Conservation (phyloP, 2,888 invertebrate species). For the Eustalomyia histrio region DNA sequence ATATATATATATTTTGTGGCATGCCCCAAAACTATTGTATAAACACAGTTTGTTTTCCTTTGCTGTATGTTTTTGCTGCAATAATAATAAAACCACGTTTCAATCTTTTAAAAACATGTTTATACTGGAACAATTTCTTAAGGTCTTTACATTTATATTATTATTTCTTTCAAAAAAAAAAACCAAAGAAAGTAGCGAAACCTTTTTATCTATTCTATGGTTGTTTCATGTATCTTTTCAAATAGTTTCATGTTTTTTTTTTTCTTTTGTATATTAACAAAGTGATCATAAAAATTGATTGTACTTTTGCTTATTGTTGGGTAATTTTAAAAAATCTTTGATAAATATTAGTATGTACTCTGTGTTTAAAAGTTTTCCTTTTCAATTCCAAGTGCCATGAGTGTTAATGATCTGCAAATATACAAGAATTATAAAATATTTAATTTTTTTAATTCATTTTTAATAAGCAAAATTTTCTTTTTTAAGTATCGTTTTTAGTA, state of each 20-base stretch:
- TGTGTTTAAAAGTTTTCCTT: background rate
- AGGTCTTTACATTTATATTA: background rate
- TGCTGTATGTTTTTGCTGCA: background rate
- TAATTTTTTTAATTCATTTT: background rate
- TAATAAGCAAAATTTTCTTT: background rate
- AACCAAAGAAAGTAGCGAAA: background rate
- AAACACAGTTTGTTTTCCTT: background rate
- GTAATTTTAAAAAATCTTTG: background rate
- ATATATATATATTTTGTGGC: background rate
- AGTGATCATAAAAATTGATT: background rate
- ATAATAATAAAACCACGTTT: constrained; percentile 38
- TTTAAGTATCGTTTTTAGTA: background rate
- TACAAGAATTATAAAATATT: background rate
- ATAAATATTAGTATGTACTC: background rate
- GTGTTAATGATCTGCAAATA: constrained; percentile 2
- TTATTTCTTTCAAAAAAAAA: background rate
- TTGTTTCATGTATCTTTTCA: background rate
- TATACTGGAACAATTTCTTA: constrained; percentile 7
- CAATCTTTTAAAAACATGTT: constrained; percentile 34
- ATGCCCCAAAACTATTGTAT: background rate
- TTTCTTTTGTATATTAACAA: background rate
- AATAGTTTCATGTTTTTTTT: background rate
- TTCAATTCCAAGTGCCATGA: background rate
- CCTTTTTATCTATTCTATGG: background rate
- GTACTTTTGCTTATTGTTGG: background rate